Conservation (phyloP, 1,140 invertebrate species). For the Solenopsis invicta region DNA sequence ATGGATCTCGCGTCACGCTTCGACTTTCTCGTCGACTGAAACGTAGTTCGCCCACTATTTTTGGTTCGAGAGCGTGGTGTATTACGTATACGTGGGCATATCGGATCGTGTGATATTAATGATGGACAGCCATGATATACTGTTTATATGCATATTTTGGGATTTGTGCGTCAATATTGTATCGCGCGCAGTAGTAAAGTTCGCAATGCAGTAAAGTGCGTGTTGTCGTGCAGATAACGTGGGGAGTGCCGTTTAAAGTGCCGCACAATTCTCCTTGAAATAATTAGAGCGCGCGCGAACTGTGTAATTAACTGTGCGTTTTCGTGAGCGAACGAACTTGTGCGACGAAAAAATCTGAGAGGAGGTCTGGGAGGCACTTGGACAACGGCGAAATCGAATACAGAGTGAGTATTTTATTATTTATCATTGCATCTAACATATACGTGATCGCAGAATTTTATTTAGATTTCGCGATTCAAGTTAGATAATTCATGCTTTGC, state of each 20-base stretch:
- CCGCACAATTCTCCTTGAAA: background rate
- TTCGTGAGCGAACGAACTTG: background rate
- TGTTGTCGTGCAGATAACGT: background rate
- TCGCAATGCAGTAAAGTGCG: background rate
- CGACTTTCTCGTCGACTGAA: background rate
- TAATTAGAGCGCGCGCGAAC: background rate
- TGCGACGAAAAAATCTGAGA: background rate
- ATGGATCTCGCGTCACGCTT: background rate
- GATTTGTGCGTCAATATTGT: background rate
- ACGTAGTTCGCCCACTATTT: background rate
- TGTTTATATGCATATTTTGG: background rate
- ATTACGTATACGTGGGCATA: background rate
- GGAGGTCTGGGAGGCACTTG: background rate
- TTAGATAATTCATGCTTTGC: too few species aligned
- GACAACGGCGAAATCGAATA: background rate
- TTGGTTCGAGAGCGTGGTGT: background rate
- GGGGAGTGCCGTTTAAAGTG: background rate
- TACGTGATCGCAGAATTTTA: background rate
- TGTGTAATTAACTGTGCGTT: background rate
- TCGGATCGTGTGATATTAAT: background rate
- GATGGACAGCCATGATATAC: background rate
- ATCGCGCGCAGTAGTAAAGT: background rate
- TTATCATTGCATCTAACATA: background rate
- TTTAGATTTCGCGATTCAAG: background rate
- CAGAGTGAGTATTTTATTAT: background rate